A percentile compares a stretch with the other conserved stretches of the same genome.
phyloP scores from a whole-genome alignment of 2,113 vertebrate species.

The Gasterosteus nipponicus region DNA sequence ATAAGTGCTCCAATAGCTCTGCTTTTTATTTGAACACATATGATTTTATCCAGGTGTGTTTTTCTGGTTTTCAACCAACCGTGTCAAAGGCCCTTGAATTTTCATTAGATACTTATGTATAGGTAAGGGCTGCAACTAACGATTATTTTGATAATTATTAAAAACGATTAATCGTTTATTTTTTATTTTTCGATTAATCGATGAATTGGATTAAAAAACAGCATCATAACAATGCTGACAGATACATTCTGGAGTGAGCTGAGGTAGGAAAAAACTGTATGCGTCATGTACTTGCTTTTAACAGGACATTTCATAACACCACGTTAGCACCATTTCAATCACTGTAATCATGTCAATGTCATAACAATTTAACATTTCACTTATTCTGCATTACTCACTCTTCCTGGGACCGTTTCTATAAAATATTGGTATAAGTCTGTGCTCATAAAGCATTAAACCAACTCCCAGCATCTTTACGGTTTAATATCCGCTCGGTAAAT shows the following conservation, averaged over 20 bases:
- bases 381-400: background rate
- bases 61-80: slow-evolving; percentile 28
- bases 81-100: slow-evolving; percentile 21
- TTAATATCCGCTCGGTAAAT: no score
- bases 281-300: background rate
- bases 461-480: background rate
- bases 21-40: slow-evolving; percentile 54
- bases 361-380: background rate
- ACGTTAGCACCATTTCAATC: background rate
- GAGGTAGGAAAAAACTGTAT: background rate
- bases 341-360: background rate
- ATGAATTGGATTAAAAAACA: no score
- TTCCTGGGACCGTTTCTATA: background rate
- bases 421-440: background rate
- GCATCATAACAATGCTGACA: slow-evolving; percentile 1
- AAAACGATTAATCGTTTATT: no score
- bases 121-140: no score
- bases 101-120: slow-evolving; percentile 15
- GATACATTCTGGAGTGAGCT: background rate
- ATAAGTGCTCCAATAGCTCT: slow-evolving; percentile 44
- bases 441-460: background rate
- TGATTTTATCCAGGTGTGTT: slow-evolving; percentile 37
- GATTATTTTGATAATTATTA: no score
- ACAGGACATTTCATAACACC: background rate
- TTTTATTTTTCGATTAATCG: no score